Conservation (phyloP, 2,888 invertebrate genomes). For the Penaeus monodon region DNA sequence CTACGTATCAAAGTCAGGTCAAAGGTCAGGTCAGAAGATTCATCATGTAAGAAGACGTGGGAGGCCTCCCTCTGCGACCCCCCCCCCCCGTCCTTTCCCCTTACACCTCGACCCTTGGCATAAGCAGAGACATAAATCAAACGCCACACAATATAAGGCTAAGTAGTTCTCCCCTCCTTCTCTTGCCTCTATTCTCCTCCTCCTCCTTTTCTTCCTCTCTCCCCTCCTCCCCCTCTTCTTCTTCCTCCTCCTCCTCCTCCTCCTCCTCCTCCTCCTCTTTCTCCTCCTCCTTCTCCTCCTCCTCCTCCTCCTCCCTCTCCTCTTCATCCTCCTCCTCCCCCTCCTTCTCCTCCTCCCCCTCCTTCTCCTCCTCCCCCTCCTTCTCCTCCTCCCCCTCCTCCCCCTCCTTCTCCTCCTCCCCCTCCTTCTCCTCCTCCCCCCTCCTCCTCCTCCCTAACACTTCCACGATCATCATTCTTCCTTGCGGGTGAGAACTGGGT, state of each 20-base stretch:
- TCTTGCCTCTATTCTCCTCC: not conserved
- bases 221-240: not conserved
- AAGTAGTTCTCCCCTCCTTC: not conserved
- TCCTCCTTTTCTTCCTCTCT: not conserved
- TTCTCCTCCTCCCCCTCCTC: too few relatives aligned
- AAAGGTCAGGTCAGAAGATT: too few relatives aligned
- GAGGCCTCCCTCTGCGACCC: too few relatives aligned
- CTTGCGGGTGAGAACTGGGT: not conserved
- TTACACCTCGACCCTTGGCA: too few relatives aligned
- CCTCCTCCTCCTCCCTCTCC: not conserved
- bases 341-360: not conserved
- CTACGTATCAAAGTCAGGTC: too few relatives aligned
- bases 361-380: not conserved
- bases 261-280: not conserved
- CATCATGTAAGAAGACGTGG: too few relatives aligned
- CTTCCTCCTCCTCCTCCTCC: not conserved
- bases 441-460: not conserved
- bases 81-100: too few relatives aligned
- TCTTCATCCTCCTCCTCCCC: too few relatives aligned
- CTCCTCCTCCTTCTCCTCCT: not conserved
- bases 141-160: not conserved
- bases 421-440: not conserved
- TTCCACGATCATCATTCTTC: conserved; percentile 3
- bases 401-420: not conserved
- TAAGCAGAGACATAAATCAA: not conserved